A percentile compares a stretch with the other conserved stretches of the same genome.
Evolutionary conservation across 2,888 invertebrate genomes (phyloP).

Genomic region (Drosophila parthenogenetica): DNA sequence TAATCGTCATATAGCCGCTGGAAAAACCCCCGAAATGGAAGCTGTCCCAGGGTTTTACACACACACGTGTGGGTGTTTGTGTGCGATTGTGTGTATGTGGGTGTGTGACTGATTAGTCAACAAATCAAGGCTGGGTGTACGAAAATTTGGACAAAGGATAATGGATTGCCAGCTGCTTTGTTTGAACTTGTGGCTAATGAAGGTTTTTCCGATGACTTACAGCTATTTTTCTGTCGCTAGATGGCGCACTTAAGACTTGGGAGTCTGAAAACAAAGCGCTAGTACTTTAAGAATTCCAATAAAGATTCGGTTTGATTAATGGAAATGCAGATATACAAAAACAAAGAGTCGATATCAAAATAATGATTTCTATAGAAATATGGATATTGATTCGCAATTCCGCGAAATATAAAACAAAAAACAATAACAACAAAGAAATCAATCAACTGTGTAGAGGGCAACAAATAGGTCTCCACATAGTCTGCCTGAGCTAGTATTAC

Average conservation of each 20-base stretch:
- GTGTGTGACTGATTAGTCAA: slow-evolving; percentile 24
- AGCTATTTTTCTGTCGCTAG: slow-evolving; percentile 1
- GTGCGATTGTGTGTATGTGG: neutral
- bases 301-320: slow-evolving; percentile 3
- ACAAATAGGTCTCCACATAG: slow-evolving; percentile 21
- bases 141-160: slow-evolving; percentile 27
- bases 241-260: slow-evolving; percentile 17
- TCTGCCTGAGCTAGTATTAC: slow-evolving; percentile 13
- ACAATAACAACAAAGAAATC: slow-evolving; percentile 27
- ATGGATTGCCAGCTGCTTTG: slow-evolving; percentile 16
- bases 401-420: slow-evolving; percentile 3
- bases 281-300: neutral
- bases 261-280: neutral
- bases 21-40: slow-evolving; percentile 12
- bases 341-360: slow-evolving; percentile 9
- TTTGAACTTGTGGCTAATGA: slow-evolving; percentile 18
- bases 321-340: slow-evolving; percentile 16
- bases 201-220: slow-evolving; percentile 7
- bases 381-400: slow-evolving; percentile 10
- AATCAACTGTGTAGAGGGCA: slow-evolving; percentile 21
- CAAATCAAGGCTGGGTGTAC: slow-evolving; percentile 22
- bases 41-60: neutral
- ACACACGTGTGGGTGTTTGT: neutral
- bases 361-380: slow-evolving; percentile 1
- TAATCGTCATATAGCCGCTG: slow-evolving; percentile 14